Evolutionary conservation across 2,797 vertebrate species (phyloP).

Genomic region (Rhinella marina): DNA sequence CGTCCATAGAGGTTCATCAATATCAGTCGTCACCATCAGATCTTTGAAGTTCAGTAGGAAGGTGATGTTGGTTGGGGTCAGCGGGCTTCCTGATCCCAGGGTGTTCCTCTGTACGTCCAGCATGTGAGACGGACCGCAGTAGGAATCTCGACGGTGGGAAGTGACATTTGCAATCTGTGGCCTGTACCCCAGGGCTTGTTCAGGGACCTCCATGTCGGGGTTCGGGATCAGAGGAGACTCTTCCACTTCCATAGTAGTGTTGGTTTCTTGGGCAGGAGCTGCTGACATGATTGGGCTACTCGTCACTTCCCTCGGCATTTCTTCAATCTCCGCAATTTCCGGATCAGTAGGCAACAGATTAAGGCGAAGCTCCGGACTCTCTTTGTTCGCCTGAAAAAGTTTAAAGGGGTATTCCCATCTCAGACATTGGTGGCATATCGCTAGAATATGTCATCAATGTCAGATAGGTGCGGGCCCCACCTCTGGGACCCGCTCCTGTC

Average conservation of each 20-base stretch:
- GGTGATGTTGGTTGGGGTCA: no score
- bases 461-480: no score
- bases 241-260: rapidly evolving
- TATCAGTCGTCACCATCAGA: slow-evolving; percentile 67
- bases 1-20: neutral
- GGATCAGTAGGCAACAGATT: slow-evolving; percentile 71
- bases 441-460: no score
- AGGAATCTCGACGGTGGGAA: neutral
- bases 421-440: no score
- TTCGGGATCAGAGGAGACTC: rapidly evolving
- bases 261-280: neutral
- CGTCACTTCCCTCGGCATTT: slow-evolving; percentile 34
- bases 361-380: neutral
- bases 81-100: neutral
- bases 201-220: neutral
- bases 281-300: neutral
- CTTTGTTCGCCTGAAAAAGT: slow-evolving; percentile 67
- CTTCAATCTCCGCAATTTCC: slow-evolving; percentile 74
- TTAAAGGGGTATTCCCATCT: neutral
- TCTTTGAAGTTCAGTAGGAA: neutral
- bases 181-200: slow-evolving; percentile 74
- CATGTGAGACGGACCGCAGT: neutral
- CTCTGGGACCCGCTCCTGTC: no score
- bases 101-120: neutral
- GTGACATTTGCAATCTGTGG: slow-evolving; percentile 72